Conservation (phyloP, 1,140 invertebrate genomes). For the Paralvinella palmiformis region DNA sequence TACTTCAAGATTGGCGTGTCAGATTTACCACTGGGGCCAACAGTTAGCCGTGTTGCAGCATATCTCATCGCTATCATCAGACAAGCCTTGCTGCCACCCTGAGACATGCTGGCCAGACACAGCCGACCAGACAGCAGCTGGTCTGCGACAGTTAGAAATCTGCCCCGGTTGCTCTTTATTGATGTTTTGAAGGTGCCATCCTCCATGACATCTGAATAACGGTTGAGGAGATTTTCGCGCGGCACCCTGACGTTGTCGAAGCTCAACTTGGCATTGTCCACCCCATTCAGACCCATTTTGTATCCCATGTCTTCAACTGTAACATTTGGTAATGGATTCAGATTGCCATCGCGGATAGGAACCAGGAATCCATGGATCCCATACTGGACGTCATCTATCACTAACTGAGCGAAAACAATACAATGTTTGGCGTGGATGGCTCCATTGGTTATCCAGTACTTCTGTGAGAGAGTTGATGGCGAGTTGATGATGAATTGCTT, state of each 20-base stretch:
- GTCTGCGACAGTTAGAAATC: conserved; percentile 47
- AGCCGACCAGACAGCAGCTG: conserved; percentile 45
- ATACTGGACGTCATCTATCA: conserved; percentile 31
- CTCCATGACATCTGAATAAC: conserved; percentile 31
- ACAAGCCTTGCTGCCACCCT: conserved; percentile 34
- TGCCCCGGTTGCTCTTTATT: conserved; percentile 32
- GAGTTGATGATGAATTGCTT: conserved; percentile 43
- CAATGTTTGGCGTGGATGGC: conserved; percentile 45
- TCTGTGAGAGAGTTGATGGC: conserved; percentile 38
- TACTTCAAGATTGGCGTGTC: conserved; percentile 43
- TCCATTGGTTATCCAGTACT: conserved; percentile 50
- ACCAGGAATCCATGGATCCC: conserved; percentile 44
- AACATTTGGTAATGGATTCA: conserved; percentile 34
- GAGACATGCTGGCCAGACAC: conserved; percentile 44
- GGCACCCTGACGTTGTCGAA: conserved; percentile 45
- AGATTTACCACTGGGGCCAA: conserved; percentile 42
- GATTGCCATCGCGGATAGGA: conserved; percentile 37
- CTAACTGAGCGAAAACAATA: conserved; percentile 42
- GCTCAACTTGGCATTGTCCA: conserved; percentile 45
- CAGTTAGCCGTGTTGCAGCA: conserved; percentile 41
- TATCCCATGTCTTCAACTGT: conserved; percentile 46
- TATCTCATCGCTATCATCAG: conserved; percentile 40
- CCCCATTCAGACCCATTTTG: conserved; percentile 48
- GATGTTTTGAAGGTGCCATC: conserved; percentile 31
- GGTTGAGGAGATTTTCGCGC: conserved; percentile 38